Conservation (phyloP, 2,888 invertebrate species). For the Spicauda simplicius region DNA sequence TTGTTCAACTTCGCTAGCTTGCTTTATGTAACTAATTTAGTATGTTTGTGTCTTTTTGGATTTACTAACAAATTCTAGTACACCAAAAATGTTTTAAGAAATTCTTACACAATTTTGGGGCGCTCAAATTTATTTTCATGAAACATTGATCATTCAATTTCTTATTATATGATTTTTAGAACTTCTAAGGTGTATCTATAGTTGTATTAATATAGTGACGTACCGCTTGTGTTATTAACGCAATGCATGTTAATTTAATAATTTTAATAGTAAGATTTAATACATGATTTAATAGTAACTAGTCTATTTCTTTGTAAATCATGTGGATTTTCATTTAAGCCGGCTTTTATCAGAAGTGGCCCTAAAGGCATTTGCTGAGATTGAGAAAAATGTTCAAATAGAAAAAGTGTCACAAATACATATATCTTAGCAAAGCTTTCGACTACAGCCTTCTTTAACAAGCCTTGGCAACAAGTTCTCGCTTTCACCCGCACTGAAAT, state of each 20-base stretch:
- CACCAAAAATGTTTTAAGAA: no score
- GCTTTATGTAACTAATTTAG: not conserved
- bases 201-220: no score
- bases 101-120: no score
- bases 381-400: constrained; percentile 9
- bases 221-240: not conserved
- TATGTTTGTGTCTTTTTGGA: not conserved
- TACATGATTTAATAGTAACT: no score
- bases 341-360: not conserved
- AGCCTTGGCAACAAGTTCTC: constrained; percentile 21
- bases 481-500: constrained; percentile 10
- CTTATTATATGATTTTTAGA: no score
- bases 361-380: not conserved
- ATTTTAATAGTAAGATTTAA: not conserved
- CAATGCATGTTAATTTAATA: not conserved
- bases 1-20: not conserved
- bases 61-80: not conserved
- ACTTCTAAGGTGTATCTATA: no score
- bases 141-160: no score
- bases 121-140: no score
- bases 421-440: constrained; percentile 5
- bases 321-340: not conserved
- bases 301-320: not conserved
- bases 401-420: constrained; percentile 17
- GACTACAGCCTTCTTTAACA: not conserved